Percentiles rank a stretch among this genome's conserved stretches.
These are phyloP conservation scores for Steinernema khuongi DNA, from an alignment of 1,140 invertebrate genomes.

Conservation along the genomic window DNA sequence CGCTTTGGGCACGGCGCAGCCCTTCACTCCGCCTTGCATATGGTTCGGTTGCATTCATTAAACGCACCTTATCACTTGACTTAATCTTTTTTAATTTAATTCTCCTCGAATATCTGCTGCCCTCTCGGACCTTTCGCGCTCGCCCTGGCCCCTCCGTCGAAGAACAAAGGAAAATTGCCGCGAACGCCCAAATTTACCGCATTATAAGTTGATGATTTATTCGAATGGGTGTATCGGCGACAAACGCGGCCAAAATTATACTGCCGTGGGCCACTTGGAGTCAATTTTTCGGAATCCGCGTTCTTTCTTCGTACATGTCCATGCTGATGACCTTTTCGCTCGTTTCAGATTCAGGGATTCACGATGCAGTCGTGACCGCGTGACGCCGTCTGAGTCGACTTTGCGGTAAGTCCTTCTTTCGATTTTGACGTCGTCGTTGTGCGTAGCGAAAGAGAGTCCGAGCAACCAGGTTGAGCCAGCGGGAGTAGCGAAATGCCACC, in stretches of 20 bases:
- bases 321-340: not conserved
- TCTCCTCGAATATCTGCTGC: not conserved
- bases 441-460: not conserved
- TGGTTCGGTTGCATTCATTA: slow-evolving; percentile 2
- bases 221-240: not conserved
- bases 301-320: not conserved
- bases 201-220: slow-evolving; percentile 12
- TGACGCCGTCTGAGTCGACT: not conserved
- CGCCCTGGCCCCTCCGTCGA: not conserved
- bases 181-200: slow-evolving; percentile 1
- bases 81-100: slow-evolving; percentile 5
- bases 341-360: not conserved
- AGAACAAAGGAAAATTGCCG: not conserved
- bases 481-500: too few species aligned
- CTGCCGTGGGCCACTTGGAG: not conserved
- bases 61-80: not conserved
- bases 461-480: not conserved
- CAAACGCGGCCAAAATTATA: not conserved
- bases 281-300: not conserved
- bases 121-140: not conserved
- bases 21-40: not conserved
- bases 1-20: not conserved
- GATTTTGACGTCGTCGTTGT: slow-evolving; percentile 16
- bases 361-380: not conserved
- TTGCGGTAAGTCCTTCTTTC: slow-evolving; percentile 20